Base-by-base conservation (phyloP, 2,888 invertebrate genomes). In the Melieria picta region DNA sequence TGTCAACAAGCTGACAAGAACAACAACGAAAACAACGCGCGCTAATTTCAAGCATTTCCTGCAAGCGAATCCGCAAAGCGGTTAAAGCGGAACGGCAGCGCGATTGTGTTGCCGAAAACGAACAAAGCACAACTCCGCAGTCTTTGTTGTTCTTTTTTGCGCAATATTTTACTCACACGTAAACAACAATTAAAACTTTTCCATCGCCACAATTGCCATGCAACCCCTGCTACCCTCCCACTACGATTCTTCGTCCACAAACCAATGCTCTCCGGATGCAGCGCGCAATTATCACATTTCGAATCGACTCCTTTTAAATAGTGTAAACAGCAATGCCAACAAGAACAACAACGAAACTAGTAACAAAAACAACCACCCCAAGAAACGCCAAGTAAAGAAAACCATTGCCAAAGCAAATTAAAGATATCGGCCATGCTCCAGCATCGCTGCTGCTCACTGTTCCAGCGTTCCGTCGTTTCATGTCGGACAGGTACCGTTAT, bases 161-260 rank as follows among this genome's bases (percentile, higher is more conserved):
- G 30, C 30, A 30, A 30, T 30, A 67, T 67, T 67, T 67, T 67
- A 52, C 60, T 67, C 60, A 67, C 67, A 67, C 60, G 67, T 67
- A 67, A 67, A 67, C 67, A 67, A 67, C 60, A 67, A 67, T 67
- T 67, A 67, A 67, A 67, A 67, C 50, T 67, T 67, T 45, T 48
- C 10, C 60, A 61, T 60, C 16, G 67, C 60, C 30, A 61, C 60
- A 61, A 50, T 60, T 10, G 58, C 58, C 50, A 13, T 30, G 0
- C 43, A 48, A 67, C 42, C 9, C n/a, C 42, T 9, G 1, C n/a
- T 7, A 57, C 16, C 16, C n/a, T 7, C 43, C n/a, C 45, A 55
- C 45, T 10, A 0, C 1, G 10, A 42, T 42, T 1, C 42, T 11
- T 42, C 30, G n/a, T 6, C 42, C 6, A 3, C 4, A n/a, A 9